A percentile compares a stretch with the other conserved stretches of the same genome.
These are phyloP conservation scores for Horisme vitalbata DNA, from an alignment of 2,888 invertebrate genomes.

Conservation along the genomic window DNA sequence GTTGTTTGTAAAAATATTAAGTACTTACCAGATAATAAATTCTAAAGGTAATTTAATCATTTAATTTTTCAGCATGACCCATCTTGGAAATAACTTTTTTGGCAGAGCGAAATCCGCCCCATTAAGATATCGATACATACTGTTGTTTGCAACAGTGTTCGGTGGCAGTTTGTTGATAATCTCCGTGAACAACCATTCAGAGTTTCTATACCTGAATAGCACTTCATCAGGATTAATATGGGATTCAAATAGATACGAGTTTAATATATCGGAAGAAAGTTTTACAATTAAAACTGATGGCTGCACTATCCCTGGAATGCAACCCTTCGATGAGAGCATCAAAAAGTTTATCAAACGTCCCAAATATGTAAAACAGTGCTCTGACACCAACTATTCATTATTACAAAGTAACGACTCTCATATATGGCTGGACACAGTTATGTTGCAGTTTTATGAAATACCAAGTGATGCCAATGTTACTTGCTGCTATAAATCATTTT, in stretches of 20 bases:
- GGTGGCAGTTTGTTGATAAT: slow-evolving; percentile 64
- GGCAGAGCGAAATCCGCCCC: slow-evolving; percentile 43
- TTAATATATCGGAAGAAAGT: slow-evolving; percentile 44
- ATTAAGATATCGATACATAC: slow-evolving; percentile 60
- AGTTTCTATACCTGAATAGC: slow-evolving; percentile 52
- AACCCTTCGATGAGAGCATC: slow-evolving; percentile 83
- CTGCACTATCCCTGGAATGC: slow-evolving; percentile 86
- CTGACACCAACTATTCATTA: slow-evolving; percentile 74
- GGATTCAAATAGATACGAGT: slow-evolving; percentile 41
- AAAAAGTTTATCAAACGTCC: slow-evolving; percentile 78
- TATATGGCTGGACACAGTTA: slow-evolving; percentile 77
- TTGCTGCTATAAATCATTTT: slow-evolving; percentile 85
- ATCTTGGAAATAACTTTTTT: slow-evolving; percentile 37
- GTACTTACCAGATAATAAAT: too few species aligned
- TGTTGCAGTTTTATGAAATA: slow-evolving; percentile 75
- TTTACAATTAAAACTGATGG: slow-evolving; percentile 85
- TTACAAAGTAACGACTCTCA: slow-evolving; percentile 83
- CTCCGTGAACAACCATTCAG: slow-evolving; percentile 56
- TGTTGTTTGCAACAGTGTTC: slow-evolving; percentile 59
- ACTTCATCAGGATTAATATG: slow-evolving; percentile 42
- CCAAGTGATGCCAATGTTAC: slow-evolving; percentile 64
- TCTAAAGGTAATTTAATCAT: too few species aligned
- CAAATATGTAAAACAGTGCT: slow-evolving; percentile 74
- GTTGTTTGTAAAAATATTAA: too few species aligned
- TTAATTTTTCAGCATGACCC: slow-evolving; percentile 63